These are phyloP conservation scores for Rhinichthys klamathensis DNA, from an alignment of 2,113 vertebrate genomes.

Conservation along the genomic window DNA sequence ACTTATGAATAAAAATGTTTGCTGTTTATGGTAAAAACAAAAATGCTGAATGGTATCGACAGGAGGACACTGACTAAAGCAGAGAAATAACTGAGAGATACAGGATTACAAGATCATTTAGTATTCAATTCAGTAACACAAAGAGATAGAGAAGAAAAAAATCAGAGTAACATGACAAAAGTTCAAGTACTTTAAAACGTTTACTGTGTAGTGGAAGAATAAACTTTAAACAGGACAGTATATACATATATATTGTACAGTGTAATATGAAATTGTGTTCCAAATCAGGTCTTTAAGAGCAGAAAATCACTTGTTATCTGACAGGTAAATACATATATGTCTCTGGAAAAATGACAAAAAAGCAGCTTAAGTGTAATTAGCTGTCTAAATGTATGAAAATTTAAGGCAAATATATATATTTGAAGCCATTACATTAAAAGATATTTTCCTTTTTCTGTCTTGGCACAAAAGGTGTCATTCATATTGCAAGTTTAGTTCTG, in stretches of 20 bases:
- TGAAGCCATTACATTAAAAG: background rate
- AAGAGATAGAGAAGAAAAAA: no score
- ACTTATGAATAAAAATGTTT: background rate
- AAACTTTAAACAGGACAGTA: constrained; percentile 4
- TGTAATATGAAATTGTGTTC: background rate
- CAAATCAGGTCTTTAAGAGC: background rate
- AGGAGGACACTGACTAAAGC: background rate
- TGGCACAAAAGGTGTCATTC: constrained; percentile 15
- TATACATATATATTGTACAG: constrained; percentile 18
- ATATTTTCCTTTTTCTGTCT: background rate
- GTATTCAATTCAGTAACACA: background rate
- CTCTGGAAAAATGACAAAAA: constrained; percentile 1
- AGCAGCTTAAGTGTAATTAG: background rate
- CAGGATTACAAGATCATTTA: background rate
- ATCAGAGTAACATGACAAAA: background rate
- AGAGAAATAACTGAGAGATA: background rate
- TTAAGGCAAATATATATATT: background rate
- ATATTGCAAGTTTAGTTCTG: background rate
- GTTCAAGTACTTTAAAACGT: background rate
- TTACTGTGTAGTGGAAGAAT: constrained; percentile 6
- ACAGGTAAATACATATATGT: background rate
- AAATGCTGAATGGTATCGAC: background rate
- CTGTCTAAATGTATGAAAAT: background rate
- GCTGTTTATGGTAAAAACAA: background rate
- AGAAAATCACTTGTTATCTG: background rate